Conservation (phyloP, 2,113 vertebrate genomes). For the Alouatta palliata region DNA sequence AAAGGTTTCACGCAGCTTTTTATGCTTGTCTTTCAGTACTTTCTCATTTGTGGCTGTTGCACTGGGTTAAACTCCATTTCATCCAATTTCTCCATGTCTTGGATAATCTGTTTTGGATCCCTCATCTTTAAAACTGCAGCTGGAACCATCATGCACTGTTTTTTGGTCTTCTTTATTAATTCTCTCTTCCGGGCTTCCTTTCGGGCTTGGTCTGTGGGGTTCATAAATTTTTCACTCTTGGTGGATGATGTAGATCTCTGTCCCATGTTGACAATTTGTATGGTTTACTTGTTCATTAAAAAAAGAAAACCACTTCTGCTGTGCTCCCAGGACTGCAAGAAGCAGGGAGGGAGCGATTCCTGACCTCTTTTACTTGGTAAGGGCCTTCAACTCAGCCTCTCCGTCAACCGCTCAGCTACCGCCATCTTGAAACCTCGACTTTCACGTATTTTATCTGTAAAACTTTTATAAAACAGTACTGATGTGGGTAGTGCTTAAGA, state of each 20-base stretch:
- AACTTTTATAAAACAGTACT: neutral
- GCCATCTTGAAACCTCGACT: no score
- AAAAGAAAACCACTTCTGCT: neutral
- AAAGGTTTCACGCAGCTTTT: no score
- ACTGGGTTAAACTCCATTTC: constrained; percentile 79
- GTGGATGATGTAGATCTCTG: no score
- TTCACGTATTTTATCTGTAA: neutral
- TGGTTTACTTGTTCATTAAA: no score
- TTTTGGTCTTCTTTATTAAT: no score
- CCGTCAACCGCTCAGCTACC: neutral
- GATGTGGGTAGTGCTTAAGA: neutral
- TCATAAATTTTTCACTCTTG: no score
- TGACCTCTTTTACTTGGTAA: neutral
- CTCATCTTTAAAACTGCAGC: constrained; percentile 89
- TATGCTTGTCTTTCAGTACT: no score
- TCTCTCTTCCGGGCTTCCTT: no score
- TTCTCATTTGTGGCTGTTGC: no score
- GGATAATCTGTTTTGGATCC: constrained; percentile 95
- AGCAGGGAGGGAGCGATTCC: neutral
- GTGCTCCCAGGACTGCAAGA: neutral
- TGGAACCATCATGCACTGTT: no score
- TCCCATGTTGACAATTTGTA: no score
- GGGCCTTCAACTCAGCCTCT: neutral
- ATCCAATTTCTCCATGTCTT: constrained; percentile 97
- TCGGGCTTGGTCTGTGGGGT: no score